Percentiles rank a stretch among this genome's conserved stretches.
phyloP scores from a whole-genome alignment of 2,797 vertebrate genomes.

The Rhinatrema bivittatum region DNA sequence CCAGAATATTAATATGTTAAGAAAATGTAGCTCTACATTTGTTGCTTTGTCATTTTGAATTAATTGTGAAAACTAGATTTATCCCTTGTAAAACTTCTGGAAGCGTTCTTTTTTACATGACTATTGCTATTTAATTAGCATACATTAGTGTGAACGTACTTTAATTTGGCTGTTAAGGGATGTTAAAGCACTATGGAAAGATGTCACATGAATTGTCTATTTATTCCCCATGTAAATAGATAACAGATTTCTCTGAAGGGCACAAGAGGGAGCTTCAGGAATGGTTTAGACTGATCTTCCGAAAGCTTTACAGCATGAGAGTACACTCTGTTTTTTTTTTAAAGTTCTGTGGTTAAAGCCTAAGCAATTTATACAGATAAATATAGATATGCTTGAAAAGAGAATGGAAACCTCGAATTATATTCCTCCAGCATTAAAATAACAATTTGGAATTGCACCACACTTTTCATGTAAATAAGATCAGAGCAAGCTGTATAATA shows the following conservation, averaged over 20 bases:
- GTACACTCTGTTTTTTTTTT: too few relatives aligned
- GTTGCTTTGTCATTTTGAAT: constrained; percentile 40
- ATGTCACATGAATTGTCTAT: constrained; percentile 12
- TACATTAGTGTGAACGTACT: constrained; percentile 41
- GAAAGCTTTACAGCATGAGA: too few relatives aligned
- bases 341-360: too few relatives aligned
- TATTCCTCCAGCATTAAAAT: too few relatives aligned
- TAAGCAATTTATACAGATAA: too few relatives aligned
- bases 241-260: not conserved
- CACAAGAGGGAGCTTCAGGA: constrained; percentile 19
- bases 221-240: not conserved
- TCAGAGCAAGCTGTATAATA: too few relatives aligned
- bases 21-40: constrained; percentile 33
- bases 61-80: constrained; percentile 47
- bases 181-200: constrained; percentile 34
- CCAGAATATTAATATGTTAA: constrained; percentile 42
- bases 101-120: constrained; percentile 52
- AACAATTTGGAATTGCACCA: too few relatives aligned
- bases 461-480: too few relatives aligned
- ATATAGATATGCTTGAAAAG: too few relatives aligned
- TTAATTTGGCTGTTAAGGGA: constrained; percentile 39
- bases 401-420: too few relatives aligned
- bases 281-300: constrained; percentile 7
- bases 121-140: constrained; percentile 56
- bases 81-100: constrained; percentile 46